Conservation (phyloP, 2,888 invertebrate species). For the Hetaerina titia region DNA sequence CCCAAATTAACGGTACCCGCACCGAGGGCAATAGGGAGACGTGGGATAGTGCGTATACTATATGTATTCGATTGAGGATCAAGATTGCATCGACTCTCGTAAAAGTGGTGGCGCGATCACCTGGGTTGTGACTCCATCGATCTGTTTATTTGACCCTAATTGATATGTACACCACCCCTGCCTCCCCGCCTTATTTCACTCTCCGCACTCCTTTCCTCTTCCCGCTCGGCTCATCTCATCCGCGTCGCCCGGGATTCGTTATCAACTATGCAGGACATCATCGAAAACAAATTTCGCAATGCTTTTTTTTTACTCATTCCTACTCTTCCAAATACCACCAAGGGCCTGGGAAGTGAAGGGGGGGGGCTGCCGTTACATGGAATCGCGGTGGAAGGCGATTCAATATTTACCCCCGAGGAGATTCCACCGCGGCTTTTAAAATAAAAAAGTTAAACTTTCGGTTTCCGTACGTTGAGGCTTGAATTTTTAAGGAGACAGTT, state of each 20-base stretch:
- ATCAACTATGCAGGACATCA: background rate
- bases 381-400: background rate
- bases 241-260: background rate
- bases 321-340: background rate
- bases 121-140: background rate
- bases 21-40: background rate
- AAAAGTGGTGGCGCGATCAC: background rate
- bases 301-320: background rate
- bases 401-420: background rate
- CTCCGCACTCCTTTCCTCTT: background rate
- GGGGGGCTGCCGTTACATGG: background rate
- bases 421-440: background rate
- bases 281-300: background rate
- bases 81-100: background rate
- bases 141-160: slow-evolving; percentile 60
- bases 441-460: slow-evolving; percentile 34
- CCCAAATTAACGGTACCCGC: background rate
- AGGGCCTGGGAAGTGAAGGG: background rate
- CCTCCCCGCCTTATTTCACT: background rate
- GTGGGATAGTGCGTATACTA: background rate
- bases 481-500: slow-evolving; percentile 64
- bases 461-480: slow-evolving; percentile 17
- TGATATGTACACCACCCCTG: background rate
- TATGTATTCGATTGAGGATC: background rate
- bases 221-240: background rate